Percentiles rank a stretch among this genome's conserved stretches.
These are phyloP conservation scores for Gymnogyps californianus DNA, from an alignment of 2,113 vertebrate genomes.

Conservation along the genomic window DNA sequence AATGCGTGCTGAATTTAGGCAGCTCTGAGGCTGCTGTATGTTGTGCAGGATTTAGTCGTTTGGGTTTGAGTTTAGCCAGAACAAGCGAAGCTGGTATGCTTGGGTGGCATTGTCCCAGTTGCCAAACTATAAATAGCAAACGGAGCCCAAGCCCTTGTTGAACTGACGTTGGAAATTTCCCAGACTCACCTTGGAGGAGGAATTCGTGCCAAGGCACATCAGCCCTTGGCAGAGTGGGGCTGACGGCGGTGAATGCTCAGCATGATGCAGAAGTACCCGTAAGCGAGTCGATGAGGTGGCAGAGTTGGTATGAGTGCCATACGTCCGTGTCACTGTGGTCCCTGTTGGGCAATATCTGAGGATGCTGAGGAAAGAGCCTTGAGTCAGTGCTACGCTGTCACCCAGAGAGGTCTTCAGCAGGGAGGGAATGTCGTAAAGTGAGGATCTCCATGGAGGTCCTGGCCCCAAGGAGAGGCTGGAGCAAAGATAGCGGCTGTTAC, in stretches of 20 bases:
- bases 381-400: background rate
- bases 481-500: accelerated
- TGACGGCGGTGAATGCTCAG: background rate
- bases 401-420: background rate
- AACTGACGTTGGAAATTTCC: background rate
- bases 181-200: background rate
- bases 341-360: background rate
- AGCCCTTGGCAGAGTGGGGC: background rate
- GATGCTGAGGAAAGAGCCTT: background rate
- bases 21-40: background rate
- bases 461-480: background rate
- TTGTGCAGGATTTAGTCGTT: background rate
- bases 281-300: background rate
- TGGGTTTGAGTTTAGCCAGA: background rate
- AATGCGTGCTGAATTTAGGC: background rate
- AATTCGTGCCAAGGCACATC: background rate
- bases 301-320: accelerated
- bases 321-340: background rate
- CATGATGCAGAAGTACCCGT: background rate
- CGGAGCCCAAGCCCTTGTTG: background rate
- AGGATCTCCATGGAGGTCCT: background rate
- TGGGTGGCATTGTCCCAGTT: background rate
- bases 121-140: background rate
- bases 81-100: background rate
- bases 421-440: background rate